These are phyloP conservation scores for Cairina moschata DNA, from an alignment of 2,113 vertebrate genomes.

Conservation along the genomic window DNA sequence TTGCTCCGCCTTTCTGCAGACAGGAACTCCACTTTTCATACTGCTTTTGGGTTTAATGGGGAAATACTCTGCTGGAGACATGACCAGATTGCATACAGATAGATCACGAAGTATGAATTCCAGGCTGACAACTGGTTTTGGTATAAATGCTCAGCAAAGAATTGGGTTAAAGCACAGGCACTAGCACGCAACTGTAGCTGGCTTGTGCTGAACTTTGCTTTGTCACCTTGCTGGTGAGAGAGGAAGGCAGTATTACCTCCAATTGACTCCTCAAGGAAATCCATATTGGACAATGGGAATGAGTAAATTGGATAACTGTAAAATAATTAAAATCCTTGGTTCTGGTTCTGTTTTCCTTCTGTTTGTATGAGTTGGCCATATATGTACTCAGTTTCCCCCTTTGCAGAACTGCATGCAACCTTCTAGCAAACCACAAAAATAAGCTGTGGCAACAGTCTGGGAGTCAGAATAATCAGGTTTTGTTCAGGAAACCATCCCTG, in stretches of 20 bases:
- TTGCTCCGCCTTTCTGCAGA: neutral
- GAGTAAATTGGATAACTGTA: neutral
- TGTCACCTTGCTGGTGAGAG: neutral
- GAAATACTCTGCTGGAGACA: neutral
- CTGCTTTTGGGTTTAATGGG: neutral
- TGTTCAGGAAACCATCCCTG: neutral
- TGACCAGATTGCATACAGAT: neutral
- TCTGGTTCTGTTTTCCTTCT: neutral
- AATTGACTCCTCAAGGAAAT: neutral
- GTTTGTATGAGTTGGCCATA: neutral
- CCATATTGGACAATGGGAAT: neutral
- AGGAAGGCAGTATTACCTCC: neutral
- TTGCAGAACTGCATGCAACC: too few relatives aligned
- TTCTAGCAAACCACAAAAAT: neutral
- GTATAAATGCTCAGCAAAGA: neutral
- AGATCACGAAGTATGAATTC: neutral
- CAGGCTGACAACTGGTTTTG: neutral
- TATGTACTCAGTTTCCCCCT: fast-evolving
- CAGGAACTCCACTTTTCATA: neutral
- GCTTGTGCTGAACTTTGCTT: neutral
- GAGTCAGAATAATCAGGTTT: neutral
- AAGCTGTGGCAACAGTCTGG: neutral
- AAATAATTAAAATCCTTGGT: neutral
- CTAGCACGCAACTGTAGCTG: neutral
- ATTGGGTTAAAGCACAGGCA: neutral